Conservation (phyloP, 2,888 invertebrate genomes). For the Conistra vaccinii region DNA sequence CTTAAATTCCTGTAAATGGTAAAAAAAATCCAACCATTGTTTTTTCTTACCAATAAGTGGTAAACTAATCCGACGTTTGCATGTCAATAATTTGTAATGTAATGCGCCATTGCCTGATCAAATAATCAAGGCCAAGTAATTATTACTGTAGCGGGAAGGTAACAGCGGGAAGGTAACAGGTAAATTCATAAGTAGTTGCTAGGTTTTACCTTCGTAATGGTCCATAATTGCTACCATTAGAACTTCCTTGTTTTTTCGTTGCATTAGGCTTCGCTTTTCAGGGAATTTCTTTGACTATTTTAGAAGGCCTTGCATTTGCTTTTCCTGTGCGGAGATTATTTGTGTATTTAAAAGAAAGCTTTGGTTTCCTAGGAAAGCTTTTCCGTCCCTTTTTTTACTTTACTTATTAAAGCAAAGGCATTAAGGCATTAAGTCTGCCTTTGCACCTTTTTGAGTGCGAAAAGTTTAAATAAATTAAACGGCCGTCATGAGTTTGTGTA, state of each 20-base stretch:
- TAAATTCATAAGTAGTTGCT: conserved; percentile 22
- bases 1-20: not conserved
- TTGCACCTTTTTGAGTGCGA: too few species aligned
- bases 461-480: too few species aligned
- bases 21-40: too few species aligned
- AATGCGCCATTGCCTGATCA: not conserved
- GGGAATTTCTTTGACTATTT: not conserved
- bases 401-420: too few species aligned
- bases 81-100: conserved; percentile 19
- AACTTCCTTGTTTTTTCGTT: conserved; percentile 25
- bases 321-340: not conserved
- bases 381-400: too few species aligned
- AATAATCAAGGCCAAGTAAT: conserved; percentile 28
- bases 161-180: not conserved
- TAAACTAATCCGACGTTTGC: conserved; percentile 23
- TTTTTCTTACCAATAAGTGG: not conserved
- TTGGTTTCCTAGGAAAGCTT: too few species aligned
- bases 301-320: not conserved
- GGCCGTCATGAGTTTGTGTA: too few species aligned
- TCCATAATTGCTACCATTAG: conserved; percentile 30
- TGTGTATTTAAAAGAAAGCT: too few species aligned
- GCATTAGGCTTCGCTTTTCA: not conserved
- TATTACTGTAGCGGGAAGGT: not conserved
- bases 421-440: too few species aligned
- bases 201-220: conserved; percentile 10